Base-by-base conservation (phyloP, 2,113 vertebrate genomes). In the Tyto alba region DNA sequence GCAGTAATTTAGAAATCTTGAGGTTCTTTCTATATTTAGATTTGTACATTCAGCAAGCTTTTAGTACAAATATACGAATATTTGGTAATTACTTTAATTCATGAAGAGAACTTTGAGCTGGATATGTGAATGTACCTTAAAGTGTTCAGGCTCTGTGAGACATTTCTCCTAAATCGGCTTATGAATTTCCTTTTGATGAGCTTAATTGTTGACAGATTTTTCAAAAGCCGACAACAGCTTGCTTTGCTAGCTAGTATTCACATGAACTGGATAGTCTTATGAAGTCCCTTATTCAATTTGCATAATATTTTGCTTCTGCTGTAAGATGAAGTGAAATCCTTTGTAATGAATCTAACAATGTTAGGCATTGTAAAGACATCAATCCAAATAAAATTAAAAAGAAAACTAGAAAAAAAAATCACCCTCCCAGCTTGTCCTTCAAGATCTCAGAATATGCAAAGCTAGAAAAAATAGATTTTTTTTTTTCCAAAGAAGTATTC, bases 131-230 rank as follows among this genome's bases (percentile, higher is more conserved):
- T 88, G 81, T 96, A 96, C 94, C 95, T 95, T 93, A 55, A 45
- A 94, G 53, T 59, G 62, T 91, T 92, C 74, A 85, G 76, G 56
- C 89, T 96, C 93, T 81, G 77, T 89, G 87, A 89, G 74, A 79
- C 45, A 34, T 95, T 96, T 96, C 77, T 95, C 59, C 74, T 88
- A 92, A 96, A 96, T 91, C 40, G 16, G 86, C 93, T 92, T 97
- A 89, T 80, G 84, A 96, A 94, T 95, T 96, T 96, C 62, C 67
- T 89, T 97, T 96, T 95, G 95, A 96, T 96, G 95, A 96, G 85
- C 89, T 92, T 96, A 96, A 95, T 96, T 96, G 94, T 96, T 96
- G 95, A 93, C 96, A 96, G 77, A 96, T 80, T 96, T 97, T 95
- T 96, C 86, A 96, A 96, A 96, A 95, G 80, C 89, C 66, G 93